A percentile compares a stretch with the other conserved stretches of the same genome.
phyloP scores from a whole-genome alignment of 2,888 invertebrate genomes.

The Diloba caeruleocephala region DNA sequence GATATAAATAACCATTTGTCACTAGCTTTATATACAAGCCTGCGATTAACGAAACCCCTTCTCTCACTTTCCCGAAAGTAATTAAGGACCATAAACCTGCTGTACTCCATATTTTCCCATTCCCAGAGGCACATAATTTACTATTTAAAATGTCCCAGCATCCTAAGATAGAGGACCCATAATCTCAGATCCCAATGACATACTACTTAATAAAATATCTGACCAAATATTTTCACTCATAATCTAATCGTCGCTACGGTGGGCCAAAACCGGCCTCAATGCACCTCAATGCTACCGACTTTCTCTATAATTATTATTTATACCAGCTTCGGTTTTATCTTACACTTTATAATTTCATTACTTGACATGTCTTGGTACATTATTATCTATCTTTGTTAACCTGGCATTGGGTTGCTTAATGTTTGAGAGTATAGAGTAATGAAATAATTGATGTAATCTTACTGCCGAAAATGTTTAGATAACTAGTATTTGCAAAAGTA shows the following conservation, averaged over 20 bases:
- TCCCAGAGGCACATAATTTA: slow-evolving; percentile 31
- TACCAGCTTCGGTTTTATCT: slow-evolving; percentile 71
- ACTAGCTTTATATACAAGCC: slow-evolving; percentile 26
- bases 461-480: slow-evolving; percentile 17
- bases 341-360: slow-evolving; percentile 69
- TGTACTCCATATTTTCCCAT: slow-evolving; percentile 29
- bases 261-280: slow-evolving; percentile 55
- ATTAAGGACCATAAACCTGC: slow-evolving; percentile 42
- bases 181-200: slow-evolving; percentile 58
- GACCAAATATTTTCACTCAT: slow-evolving; percentile 75
- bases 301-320: slow-evolving; percentile 87
- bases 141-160: slow-evolving; percentile 47
- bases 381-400: slow-evolving; percentile 55
- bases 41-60: slow-evolving; percentile 32
- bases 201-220: slow-evolving; percentile 61
- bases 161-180: slow-evolving; percentile 32
- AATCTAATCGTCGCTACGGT: slow-evolving; percentile 66
- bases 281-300: slow-evolving; percentile 73
- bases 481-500: slow-evolving; percentile 30
- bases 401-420: slow-evolving; percentile 32
- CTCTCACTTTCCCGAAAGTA: slow-evolving; percentile 42
- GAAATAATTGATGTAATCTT: slow-evolving; percentile 11
- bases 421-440: slow-evolving; percentile 11
- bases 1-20: slow-evolving; percentile 27
- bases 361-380: slow-evolving; percentile 58